Conservation (phyloP, 2,113 vertebrate genomes). For the Anoplopoma fimbria region DNA sequence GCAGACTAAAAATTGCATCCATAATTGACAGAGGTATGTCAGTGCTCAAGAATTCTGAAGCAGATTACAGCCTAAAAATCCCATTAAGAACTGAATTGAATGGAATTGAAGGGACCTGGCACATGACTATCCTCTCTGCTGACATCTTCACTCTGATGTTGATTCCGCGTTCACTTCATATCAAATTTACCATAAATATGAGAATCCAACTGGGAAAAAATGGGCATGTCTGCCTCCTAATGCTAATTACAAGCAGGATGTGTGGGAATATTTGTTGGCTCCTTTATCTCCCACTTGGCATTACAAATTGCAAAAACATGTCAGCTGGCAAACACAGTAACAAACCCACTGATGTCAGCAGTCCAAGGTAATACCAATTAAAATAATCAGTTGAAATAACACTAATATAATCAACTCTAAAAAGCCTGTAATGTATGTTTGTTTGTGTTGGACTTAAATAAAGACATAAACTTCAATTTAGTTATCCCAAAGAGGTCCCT, state of each 20-base stretch:
- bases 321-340: constrained; percentile 48
- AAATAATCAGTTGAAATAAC: constrained; percentile 31
- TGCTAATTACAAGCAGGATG: constrained; percentile 72
- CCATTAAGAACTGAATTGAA: constrained; percentile 47
- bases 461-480: neutral
- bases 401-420: constrained; percentile 10
- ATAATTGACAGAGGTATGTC: constrained; percentile 52
- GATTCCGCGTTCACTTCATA: constrained; percentile 55
- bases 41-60: constrained; percentile 45
- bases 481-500: neutral
- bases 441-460: constrained; percentile 2
- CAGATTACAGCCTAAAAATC: constrained; percentile 62
- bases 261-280: constrained; percentile 60
- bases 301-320: constrained; percentile 54
- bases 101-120: constrained; percentile 54
- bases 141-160: constrained; percentile 63
- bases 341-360: constrained; percentile 43
- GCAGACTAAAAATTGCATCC: constrained; percentile 45
- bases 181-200: constrained; percentile 60
- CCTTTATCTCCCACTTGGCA: constrained; percentile 55
- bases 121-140: constrained; percentile 31
- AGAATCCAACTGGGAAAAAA: constrained; percentile 60
- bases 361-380: constrained; percentile 25
- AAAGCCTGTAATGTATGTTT: neutral
- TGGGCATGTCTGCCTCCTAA: constrained; percentile 58